A percentile compares a stretch with the other conserved stretches of the same genome.
phyloP scores from a whole-genome alignment of 2,888 invertebrate species.

The Uropetala carovei region DNA sequence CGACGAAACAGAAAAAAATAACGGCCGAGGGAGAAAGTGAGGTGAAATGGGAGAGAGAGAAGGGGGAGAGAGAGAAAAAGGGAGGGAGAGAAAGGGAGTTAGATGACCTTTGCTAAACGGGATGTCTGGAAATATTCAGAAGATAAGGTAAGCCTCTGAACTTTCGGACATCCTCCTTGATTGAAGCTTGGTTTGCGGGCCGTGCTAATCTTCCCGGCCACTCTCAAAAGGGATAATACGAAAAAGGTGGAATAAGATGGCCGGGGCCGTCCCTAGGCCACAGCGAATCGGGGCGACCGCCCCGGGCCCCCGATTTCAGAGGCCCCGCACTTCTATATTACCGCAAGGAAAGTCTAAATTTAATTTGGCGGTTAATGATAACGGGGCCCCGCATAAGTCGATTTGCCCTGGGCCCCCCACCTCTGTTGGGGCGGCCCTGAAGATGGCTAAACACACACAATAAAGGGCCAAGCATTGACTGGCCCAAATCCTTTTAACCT shows the following conservation, averaged over 20 bases:
- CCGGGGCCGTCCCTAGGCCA: no score
- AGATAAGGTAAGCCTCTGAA: not conserved
- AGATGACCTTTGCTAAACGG: not conserved
- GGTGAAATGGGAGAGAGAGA: no score
- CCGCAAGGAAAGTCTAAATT: no score
- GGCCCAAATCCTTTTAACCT: slow-evolving; percentile 28
- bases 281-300: no score
- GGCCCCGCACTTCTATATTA: no score
- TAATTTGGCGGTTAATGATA: no score
- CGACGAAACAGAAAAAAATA: no score
- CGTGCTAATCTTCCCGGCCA: not conserved
- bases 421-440: not conserved
- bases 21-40: no score
- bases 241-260: not conserved
- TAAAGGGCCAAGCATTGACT: slow-evolving; percentile 25
- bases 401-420: no score
- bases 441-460: not conserved
- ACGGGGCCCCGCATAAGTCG: no score
- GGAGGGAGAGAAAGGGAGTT: not conserved
- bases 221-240: not conserved
- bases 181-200: slow-evolving; percentile 47
- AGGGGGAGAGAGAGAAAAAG: not conserved
- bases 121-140: not conserved
- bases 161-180: not conserved
- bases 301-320: no score